Percentiles rank a stretch among this genome's conserved stretches.
These are phyloP conservation scores for Oreamnos americanus DNA, from an alignment of 2,113 vertebrate genomes.

Conservation along the genomic window DNA sequence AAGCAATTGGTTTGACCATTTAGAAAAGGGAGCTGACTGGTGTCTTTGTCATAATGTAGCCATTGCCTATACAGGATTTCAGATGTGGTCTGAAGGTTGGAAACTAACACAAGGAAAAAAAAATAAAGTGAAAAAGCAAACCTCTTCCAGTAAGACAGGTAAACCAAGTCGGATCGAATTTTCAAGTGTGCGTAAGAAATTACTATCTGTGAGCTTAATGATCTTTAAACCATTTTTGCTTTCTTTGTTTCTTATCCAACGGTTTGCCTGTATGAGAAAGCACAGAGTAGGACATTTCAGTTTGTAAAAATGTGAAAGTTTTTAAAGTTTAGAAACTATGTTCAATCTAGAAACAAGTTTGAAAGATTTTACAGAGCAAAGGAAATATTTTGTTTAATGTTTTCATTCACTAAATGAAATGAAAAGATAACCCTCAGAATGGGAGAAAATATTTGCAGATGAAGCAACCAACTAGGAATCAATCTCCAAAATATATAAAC, in stretches of 20 bases:
- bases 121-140: slow-evolving; percentile 55
- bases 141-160: slow-evolving; percentile 89
- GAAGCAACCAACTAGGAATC: neutral
- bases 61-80: neutral
- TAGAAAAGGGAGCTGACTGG: neutral
- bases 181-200: slow-evolving; percentile 86
- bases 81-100: neutral
- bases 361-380: neutral
- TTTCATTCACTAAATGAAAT: neutral
- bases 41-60: neutral
- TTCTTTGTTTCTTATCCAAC: slow-evolving; percentile 89
- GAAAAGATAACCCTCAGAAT: neutral
- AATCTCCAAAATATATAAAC: neutral
- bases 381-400: neutral
- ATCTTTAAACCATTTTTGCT: slow-evolving; percentile 84
- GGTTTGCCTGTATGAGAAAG: slow-evolving; percentile 82
- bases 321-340: neutral
- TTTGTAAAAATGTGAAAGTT: neutral
- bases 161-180: slow-evolving; percentile 86
- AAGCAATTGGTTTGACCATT: neutral
- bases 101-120: neutral
- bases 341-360: neutral
- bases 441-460: neutral
- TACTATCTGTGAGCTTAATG: slow-evolving; percentile 87
- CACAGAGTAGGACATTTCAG: neutral